Evolutionary conservation across 2,888 invertebrate genomes (phyloP), one percentile per base, ranked within the genome.

Genomic region (Hylaea fasciaria): DNA sequence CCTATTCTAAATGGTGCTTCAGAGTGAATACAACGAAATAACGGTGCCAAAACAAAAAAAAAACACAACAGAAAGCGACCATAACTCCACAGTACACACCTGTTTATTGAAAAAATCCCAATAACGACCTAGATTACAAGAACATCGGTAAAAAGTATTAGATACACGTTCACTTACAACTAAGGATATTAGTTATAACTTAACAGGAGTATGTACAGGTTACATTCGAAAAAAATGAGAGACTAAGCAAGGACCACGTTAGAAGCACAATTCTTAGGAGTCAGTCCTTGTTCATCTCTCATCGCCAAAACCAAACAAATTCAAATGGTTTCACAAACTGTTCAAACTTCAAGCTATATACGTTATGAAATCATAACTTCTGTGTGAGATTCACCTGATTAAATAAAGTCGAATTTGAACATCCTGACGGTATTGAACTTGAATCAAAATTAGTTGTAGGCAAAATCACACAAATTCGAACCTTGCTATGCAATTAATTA

Each of bases 121-220:
- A 89, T 79, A 90, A 85, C 66, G 91, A 90, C 85, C 91, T 91
- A 87, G 74, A 87, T 85, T 76, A 81, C 85, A 69, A 86, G 80
- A 83, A 83, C 68, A 80, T 73, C 69, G 79, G 66, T 73, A 72
- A 72, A 69, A 68, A 12, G 43, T 56, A 73, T 57, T 32, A 62
- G 54, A 43, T 55, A 58, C 35, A 56, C 40, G 29, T 48, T 35
- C 46, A 45, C 11, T 50, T 44, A 56, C 29, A 57, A 41, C 54
- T 56, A 44, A 50, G 53, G 14, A 10, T 28, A 59, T 59, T 41
- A 55, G 43, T 37, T 28, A 48, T 39, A 53, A 65, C 41, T 39
- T 40, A 61, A 48, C 7, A 55, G n/a, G 12, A 32, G n/a, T 64
- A 68, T 68, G 47, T 64, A 68, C 62, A 68, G 8, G n/a, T 39